Base-by-base conservation (phyloP, 2,888 invertebrate species). In the Synanthedon tipuliformis region DNA sequence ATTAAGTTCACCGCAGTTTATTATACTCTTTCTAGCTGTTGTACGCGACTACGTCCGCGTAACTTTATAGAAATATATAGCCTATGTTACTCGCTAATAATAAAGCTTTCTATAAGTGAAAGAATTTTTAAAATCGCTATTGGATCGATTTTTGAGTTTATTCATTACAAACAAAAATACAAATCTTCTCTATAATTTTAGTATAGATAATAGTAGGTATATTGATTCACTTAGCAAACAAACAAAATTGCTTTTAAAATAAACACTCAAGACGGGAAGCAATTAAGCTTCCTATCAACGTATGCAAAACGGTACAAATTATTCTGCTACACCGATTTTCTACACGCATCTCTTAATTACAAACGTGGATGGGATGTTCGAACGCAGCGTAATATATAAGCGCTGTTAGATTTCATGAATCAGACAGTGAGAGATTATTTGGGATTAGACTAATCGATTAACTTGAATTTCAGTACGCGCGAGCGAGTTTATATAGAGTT, bases 221-320 rank as follows among this genome's bases (percentile, higher is more conserved):
- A 11, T 13, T n/a, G 5, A 41, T n/a, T 41, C 3, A 41, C n/a
- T 41, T 41, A n/a, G n/a, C 41, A 41, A 41, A 41, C 41, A 41
- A 41, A 41, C 12, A n/a, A 13, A 41, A 41, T 13, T 41, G 12
- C 48, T 16, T 16, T n/a, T 62, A 60, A 69, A 66, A 62, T 73
- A 67, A 67, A 63, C 65, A 67, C 61, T 72, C 62, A 59, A 68
- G 68, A 65, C 70, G 64, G 69, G 67, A 72, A 73, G 69, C 68
- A 70, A 73, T 74, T 69, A 62, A 58, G 57, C 66, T 68, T 71
- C 71, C 66, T 64, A 73, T 68, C 63, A 63, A 60, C 61, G 62
- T 69, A 71, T 71, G 71, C 68, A 69, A 71, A 73, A 66, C 64
- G 60, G 59, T 65, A 65, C 68, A 72, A 69, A 72, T 73, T 71